A percentile compares a stretch with the other conserved stretches of the same genome.
Evolutionary conservation across 2,797 vertebrate genomes (phyloP).

Genomic region (Cottoperca gobio): DNA sequence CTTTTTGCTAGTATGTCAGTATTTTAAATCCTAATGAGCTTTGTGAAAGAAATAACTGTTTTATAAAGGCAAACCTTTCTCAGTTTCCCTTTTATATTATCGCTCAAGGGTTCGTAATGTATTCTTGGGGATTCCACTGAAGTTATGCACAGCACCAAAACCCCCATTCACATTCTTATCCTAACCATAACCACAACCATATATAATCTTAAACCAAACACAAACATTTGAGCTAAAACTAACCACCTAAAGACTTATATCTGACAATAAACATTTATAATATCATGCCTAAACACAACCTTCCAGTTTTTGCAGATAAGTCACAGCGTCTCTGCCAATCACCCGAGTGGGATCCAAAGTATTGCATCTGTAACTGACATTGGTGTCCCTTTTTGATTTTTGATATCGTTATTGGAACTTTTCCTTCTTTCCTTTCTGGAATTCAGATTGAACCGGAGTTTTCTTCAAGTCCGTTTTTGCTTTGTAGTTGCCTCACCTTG

Average conservation of each 20-base stretch:
- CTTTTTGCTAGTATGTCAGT: neutral
- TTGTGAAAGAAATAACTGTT: constrained; percentile 8
- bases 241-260: neutral
- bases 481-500: neutral
- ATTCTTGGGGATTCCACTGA: neutral
- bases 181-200: constrained; percentile 15
- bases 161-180: constrained; percentile 3
- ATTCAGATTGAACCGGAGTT: neutral
- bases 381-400: neutral
- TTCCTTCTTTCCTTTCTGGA: constrained; percentile 4
- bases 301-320: neutral
- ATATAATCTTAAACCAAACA: constrained; percentile 27
- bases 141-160: constrained; percentile 20
- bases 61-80: constrained; percentile 28
- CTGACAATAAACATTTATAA: constrained; percentile 24
- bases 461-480: neutral
- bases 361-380: neutral
- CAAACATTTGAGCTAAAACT: constrained; percentile 20
- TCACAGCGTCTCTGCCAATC: neutral
- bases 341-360: neutral
- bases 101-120: neutral
- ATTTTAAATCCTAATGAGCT: neutral
- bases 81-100: constrained; percentile 16
- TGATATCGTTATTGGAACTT: neutral
- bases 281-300: constrained; percentile 1